phyloP scores from a whole-genome alignment of 2,888 invertebrate genomes.

The Orchesella flavescens region DNA sequence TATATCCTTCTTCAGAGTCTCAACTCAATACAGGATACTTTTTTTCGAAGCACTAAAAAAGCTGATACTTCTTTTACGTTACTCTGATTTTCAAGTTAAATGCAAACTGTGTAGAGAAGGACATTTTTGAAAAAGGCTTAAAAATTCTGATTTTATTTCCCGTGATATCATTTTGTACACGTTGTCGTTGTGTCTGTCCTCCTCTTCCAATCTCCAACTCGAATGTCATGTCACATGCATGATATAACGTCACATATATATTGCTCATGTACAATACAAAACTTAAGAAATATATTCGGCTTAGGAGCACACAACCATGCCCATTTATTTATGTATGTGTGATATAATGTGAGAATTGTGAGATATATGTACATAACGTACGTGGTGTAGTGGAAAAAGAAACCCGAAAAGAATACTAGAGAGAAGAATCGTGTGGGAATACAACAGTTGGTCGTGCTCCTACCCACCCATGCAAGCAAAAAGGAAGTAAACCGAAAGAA shows the following conservation, averaged over 20 bases:
- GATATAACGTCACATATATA: neutral
- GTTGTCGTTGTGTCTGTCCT: neutral
- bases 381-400: neutral
- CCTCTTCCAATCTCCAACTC: neutral
- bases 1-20: neutral
- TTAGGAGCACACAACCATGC: slow-evolving; percentile 48
- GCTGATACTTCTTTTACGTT: slow-evolving; percentile 38
- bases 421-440: slow-evolving; percentile 51
- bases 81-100: slow-evolving; percentile 55
- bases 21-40: neutral
- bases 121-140: slow-evolving; percentile 59
- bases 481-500: slow-evolving; percentile 50
- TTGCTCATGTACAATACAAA: neutral
- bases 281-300: slow-evolving; percentile 23
- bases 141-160: slow-evolving; percentile 49
- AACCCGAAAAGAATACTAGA: neutral
- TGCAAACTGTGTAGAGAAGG: slow-evolving; percentile 40
- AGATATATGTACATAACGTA: neutral
- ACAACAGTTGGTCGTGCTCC: slow-evolving; percentile 57
- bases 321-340: slow-evolving; percentile 8
- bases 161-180: slow-evolving; percentile 1
- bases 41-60: neutral
- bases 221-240: neutral
- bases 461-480: slow-evolving; percentile 44
- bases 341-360: too few relatives aligned